A percentile compares a stretch with the other conserved stretches of the same genome.
These are phyloP conservation scores for Astyanax mexicanus DNA, from an alignment of 2,797 vertebrate genomes.

Conservation along the genomic window DNA sequence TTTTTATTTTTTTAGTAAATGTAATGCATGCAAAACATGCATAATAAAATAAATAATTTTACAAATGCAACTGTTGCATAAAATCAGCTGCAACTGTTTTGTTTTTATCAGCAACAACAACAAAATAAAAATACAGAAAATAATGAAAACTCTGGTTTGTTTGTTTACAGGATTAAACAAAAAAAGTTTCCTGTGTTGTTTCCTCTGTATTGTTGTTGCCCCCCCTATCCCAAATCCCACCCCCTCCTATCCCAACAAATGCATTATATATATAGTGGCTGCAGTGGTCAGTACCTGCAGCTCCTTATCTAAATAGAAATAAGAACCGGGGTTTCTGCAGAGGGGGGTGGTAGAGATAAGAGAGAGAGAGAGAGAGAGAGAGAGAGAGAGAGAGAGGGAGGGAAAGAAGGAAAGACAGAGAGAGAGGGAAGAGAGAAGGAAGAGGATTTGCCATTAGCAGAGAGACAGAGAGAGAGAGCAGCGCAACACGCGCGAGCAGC, in stretches of 20 bases:
- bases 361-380: not conserved
- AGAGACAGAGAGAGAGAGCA: constrained; percentile 66
- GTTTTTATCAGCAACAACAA: not conserved
- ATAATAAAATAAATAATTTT: no score
- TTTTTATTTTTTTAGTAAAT: no score
- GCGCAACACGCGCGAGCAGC: not conserved
- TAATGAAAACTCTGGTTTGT: not conserved
- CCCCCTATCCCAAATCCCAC: not conserved
- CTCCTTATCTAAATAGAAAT: constrained; percentile 87
- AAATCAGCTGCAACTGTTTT: not conserved
- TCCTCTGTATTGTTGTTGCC: not conserved
- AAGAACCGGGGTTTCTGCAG: constrained; percentile 76
- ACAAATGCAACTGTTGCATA: no score
- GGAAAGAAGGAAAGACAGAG: constrained; percentile 68
- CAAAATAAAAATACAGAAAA: not conserved
- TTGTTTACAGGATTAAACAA: not conserved
- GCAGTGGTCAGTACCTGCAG: constrained; percentile 78
- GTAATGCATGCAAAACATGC: no score
- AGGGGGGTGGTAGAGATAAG: not conserved
- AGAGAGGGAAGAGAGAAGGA: constrained; percentile 61
- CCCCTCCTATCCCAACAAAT: not conserved
- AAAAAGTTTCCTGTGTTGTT: not conserved
- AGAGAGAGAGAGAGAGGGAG: constrained; percentile 79
- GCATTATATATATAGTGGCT: not conserved
- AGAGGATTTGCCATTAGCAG: constrained; percentile 75